A percentile compares a stretch with the other conserved stretches of the same genome.
Conservation (phyloP, 2,113 vertebrate species). For the Salvelinus sp. region DNA sequence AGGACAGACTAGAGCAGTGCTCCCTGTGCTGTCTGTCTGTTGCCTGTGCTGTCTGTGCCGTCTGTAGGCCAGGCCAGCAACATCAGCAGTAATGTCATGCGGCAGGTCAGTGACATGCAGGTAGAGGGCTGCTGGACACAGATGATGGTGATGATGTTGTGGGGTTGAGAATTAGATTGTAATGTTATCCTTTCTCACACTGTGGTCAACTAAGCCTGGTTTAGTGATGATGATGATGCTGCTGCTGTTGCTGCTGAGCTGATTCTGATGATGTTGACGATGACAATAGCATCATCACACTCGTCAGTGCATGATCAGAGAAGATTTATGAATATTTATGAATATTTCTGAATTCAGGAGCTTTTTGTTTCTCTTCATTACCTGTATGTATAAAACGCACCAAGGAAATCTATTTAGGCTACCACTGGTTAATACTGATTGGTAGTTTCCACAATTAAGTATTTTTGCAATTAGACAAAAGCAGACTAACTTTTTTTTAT, state of each 20-base stretch:
- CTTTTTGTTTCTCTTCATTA: no score
- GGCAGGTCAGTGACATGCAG: no score
- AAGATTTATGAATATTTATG: no score
- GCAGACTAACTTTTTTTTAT: not conserved
- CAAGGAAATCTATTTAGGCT: not conserved
- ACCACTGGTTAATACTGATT: not conserved
- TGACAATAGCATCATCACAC: no score
- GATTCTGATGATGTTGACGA: no score
- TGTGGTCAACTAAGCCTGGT: not conserved
- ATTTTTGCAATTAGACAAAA: not conserved
- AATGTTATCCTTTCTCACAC: not conserved
- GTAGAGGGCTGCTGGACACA: not conserved
- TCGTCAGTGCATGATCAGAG: no score
- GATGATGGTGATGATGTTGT: not conserved
- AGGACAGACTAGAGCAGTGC: slow-evolving; percentile 51
- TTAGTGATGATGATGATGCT: not conserved
- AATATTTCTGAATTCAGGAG: no score
- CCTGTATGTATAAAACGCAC: no score
- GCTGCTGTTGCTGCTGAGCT: no score
- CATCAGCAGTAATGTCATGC: not conserved
- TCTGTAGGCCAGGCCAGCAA: not conserved
- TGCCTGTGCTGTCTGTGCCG: no score
- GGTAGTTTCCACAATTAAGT: not conserved
- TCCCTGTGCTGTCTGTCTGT: not conserved
- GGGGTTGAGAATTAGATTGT: not conserved